Conservation (phyloP, 2,113 vertebrate genomes). For the Rafetus swinhoei region DNA sequence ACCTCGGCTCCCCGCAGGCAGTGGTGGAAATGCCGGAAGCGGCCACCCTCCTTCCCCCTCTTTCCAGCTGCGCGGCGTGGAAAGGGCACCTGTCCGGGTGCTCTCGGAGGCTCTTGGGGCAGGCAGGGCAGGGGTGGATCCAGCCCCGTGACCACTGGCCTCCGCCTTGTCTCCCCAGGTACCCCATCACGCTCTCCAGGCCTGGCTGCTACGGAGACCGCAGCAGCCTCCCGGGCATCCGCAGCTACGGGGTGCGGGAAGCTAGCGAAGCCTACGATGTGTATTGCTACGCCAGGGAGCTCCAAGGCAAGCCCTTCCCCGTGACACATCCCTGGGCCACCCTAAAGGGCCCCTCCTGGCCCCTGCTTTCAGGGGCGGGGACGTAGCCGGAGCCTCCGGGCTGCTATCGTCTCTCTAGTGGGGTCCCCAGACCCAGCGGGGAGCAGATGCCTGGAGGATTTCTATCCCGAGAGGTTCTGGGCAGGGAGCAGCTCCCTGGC, state of each 20-base stretch:
- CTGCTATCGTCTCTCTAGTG: neutral
- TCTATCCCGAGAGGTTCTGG: neutral
- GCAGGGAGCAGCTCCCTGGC: neutral
- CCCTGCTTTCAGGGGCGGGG: neutral
- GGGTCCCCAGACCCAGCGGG: neutral
- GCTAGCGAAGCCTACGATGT: slow-evolving; percentile 90
- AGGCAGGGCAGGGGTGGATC: neutral
- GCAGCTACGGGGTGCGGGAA: slow-evolving; percentile 90
- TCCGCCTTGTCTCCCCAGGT: slow-evolving; percentile 75
- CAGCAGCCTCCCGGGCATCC: slow-evolving; percentile 92
- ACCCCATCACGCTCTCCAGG: slow-evolving; percentile 94
- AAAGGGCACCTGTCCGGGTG: neutral
- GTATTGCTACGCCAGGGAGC: slow-evolving; percentile 90
- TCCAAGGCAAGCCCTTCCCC: slow-evolving; percentile 81
- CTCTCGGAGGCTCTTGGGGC: neutral
- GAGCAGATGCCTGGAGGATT: neutral
- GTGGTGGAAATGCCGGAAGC: neutral
- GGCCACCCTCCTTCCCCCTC: too few species aligned
- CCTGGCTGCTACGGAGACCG: slow-evolving; percentile 96
- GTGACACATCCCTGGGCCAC: neutral
- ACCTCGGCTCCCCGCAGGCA: neutral
- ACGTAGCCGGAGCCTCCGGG: neutral
- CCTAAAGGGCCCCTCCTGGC: neutral
- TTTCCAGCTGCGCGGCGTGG: neutral
- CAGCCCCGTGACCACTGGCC: neutral